Evolutionary conservation across 1,140 invertebrate genomes (phyloP), one percentile per base, ranked within the genome.

Genomic region (Apocrypta bakeri): DNA sequence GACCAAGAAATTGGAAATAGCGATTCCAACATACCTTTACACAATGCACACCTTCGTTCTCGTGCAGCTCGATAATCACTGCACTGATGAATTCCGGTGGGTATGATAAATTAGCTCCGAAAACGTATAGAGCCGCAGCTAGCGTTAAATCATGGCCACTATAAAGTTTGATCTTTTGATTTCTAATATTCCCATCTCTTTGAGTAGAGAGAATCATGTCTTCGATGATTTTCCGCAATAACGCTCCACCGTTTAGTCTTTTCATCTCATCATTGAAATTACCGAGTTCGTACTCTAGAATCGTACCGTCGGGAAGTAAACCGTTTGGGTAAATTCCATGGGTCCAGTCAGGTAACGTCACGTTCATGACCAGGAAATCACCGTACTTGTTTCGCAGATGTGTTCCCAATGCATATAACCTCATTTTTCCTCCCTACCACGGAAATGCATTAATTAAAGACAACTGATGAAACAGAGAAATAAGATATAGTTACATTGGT

Each of bases 81-180:
- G 93, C 92, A 24, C 93, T 90, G 0, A 92, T 92, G 84, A 93
- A 94, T 82, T 89, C 91, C 0, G 94, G 94, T 69, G 94, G 92
- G 69, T 94, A 93, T 4, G 92, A 88, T 63, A 95, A 89, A 87
- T 94, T 97, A 2, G 95, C 92, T 11, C 93, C 93, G 25, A 96
- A 88, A 0, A 94, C 93, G 61, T 93, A 91, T 83, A 96, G 91
- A 12, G 96, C 83, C 24, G 94, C 94, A 3, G 94, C 93, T 2
- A 97, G 91, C 63, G 95, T 96, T 64, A 94, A 94, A 87, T 96
- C 96, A 87, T 96, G 95, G 7, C 92, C 94, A 9, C 94, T 94
- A 88, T 94, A 95, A 33, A 95, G 84, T 73, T 21, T 64, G 79
- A 61, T 78, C 80, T 12, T 14, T 92, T 61, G 29, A 85, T 85